Conservation (phyloP, 1,140 invertebrate species). For the Hestina assimilis region DNA sequence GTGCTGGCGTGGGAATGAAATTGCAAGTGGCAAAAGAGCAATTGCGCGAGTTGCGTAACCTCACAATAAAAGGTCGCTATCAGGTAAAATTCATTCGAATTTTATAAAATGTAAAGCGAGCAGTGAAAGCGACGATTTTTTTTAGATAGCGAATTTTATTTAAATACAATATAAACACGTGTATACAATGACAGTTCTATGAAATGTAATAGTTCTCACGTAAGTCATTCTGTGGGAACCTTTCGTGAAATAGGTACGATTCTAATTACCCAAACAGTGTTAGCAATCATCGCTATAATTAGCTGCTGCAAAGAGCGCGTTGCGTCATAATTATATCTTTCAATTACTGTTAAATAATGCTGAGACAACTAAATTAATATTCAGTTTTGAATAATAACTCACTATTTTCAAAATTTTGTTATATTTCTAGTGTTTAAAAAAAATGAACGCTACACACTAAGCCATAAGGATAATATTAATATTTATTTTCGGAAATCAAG, state of each 20-base stretch:
- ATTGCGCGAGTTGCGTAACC: conserved; percentile 29
- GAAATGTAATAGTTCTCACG: conserved; percentile 20
- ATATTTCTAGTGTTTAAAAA: too few species aligned
- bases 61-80: conserved; percentile 10
- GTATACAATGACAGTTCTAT: conserved; percentile 10
- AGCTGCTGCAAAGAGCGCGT: background rate
- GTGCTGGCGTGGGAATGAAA: conserved; percentile 57
- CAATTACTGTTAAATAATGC: background rate
- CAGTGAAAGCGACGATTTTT: conserved; percentile 17
- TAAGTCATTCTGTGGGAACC: conserved; percentile 15
- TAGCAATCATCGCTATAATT: conserved; percentile 1
- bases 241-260: conserved; percentile 11
- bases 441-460: too few species aligned
- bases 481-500: too few species aligned
- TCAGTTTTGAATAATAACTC: background rate
- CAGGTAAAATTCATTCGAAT: conserved; percentile 28
- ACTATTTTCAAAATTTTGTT: background rate
- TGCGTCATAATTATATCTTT: background rate
- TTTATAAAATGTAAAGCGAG: background rate
- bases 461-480: too few species aligned
- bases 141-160: conserved; percentile 10
- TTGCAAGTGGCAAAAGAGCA: conserved; percentile 41
- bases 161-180: conserved; percentile 16
- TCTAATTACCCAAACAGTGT: conserved; percentile 9
- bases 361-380: background rate